Conservation (phyloP, 1,140 invertebrate genomes). For the Epicauta chinensis region DNA sequence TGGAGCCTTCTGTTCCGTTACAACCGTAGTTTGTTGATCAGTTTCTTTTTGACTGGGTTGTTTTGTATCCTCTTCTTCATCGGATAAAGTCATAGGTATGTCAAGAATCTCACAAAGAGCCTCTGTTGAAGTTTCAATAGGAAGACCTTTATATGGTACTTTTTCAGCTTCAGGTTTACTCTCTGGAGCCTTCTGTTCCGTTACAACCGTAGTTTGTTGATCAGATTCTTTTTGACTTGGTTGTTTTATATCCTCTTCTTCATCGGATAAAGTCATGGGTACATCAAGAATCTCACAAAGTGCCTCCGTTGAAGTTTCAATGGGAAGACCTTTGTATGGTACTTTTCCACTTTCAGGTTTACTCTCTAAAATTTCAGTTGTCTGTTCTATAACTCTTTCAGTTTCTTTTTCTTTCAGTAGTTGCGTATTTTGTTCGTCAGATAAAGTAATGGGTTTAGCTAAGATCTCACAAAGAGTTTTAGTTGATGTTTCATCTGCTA, state of each 20-base stretch:
- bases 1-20: no score
- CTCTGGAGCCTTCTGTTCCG: background rate
- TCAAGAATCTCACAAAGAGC: constrained; percentile 7
- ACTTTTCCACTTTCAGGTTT: constrained; percentile 19
- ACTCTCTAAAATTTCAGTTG: background rate
- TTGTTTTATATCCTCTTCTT: constrained; percentile 14
- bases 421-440: constrained; percentile 40
- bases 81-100: constrained; percentile 12
- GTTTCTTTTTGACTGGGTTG: no score
- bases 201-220: no score
- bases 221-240: no score
- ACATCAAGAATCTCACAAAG: constrained; percentile 8
- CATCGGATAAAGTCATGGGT: constrained; percentile 15
- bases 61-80: constrained; percentile 14
- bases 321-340: constrained; percentile 38
- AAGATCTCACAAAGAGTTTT: constrained; percentile 44
- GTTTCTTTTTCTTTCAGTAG: background rate
- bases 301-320: constrained; percentile 33
- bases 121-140: constrained; percentile 36
- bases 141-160: constrained; percentile 36
- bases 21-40: no score
- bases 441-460: constrained; percentile 46
- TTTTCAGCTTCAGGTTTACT: constrained; percentile 17
- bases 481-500: background rate
- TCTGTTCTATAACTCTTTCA: background rate